Base-by-base conservation (phyloP, 2,888 invertebrate species). In the Thecophora atra region DNA sequence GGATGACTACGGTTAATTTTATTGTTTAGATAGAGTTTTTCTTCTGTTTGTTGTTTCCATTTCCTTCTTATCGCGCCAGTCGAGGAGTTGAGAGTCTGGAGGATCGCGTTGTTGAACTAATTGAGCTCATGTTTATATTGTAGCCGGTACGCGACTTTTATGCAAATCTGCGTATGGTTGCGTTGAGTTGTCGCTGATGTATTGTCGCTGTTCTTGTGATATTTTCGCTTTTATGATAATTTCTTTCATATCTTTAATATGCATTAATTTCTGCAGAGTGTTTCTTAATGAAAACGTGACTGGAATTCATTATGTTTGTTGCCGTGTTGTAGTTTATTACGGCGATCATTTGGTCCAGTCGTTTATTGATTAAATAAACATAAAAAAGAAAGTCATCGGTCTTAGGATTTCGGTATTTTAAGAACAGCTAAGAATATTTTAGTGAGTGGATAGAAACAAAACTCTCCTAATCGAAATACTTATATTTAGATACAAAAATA, bases 121-220 rank as follows among this genome's bases (percentile, higher is more conserved):
- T 70, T 62, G 62, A 62, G 62, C 37, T 70, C 60, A 62, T 63
- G 70, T 52, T 63, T 52, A 21, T 47, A 15, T 26, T 69, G 42
- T 58, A 24, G 58, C 21, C 7, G 30, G 58, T 69, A n/a, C n/a
- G 62, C 52, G 63, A 52, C 51, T 70, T 68, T 68, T 63, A 69
- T 69, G 69, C 69, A 58, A 69, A 69, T 69, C 13, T 17, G 67
- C n/a, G 15, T 2, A 24, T n/a, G n/a, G n/a, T n/a, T n/a, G n/a
- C 24, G 37, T 26, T 47, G n/a, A 54, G 30, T 21, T 54, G 54
- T 54, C 19, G 52, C 26, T 37, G 15, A 24, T 42, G 56, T n/a
- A n/a, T 42, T 56, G 26, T 1, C 56, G 56, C 1, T 42, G 56
- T 17, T 17, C 1, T 26, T 56, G 56, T 26, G n/a, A n/a, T 68